Percentiles rank a stretch among this genome's conserved stretches.
Evolutionary conservation across 1,140 invertebrate genomes (phyloP).

Genomic region (Hirudo medicinalis): DNA sequence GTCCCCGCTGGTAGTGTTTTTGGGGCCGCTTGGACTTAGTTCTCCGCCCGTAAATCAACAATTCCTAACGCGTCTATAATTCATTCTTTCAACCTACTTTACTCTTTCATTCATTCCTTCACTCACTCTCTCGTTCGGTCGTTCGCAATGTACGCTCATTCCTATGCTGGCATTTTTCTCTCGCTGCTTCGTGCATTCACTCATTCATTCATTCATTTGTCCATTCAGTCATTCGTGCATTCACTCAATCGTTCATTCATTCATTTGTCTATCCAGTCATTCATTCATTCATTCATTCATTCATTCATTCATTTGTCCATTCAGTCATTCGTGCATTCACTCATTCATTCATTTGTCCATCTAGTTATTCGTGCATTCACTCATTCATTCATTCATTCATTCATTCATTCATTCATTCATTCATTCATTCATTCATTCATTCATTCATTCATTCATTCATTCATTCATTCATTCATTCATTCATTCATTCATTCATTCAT

Average conservation of each 20-base stretch:
- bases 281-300: not conserved
- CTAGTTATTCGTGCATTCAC: too few relatives aligned
- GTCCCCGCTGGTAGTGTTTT: too few relatives aligned
- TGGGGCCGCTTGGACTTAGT: too few relatives aligned
- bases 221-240: not conserved
- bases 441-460: too few relatives aligned
- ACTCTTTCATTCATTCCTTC: not conserved
- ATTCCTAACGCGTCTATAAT: not conserved
- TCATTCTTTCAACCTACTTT: not conserved
- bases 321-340: not conserved
- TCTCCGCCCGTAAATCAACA: not conserved
- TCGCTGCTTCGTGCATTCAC: too few relatives aligned
- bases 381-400: not conserved
- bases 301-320: not conserved
- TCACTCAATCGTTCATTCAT: conserved; percentile 6
- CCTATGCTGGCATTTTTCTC: not conserved
- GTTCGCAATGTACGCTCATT: too few relatives aligned
- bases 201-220: not conserved
- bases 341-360: not conserved
- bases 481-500: too few relatives aligned
- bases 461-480: too few relatives aligned
- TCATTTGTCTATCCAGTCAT: too few relatives aligned
- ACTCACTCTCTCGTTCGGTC: not conserved
- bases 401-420: not conserved
- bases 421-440: not conserved